Base-by-base conservation (phyloP, 35 echinoderm and acorn worm species). In the Chiridota heheva region DNA sequence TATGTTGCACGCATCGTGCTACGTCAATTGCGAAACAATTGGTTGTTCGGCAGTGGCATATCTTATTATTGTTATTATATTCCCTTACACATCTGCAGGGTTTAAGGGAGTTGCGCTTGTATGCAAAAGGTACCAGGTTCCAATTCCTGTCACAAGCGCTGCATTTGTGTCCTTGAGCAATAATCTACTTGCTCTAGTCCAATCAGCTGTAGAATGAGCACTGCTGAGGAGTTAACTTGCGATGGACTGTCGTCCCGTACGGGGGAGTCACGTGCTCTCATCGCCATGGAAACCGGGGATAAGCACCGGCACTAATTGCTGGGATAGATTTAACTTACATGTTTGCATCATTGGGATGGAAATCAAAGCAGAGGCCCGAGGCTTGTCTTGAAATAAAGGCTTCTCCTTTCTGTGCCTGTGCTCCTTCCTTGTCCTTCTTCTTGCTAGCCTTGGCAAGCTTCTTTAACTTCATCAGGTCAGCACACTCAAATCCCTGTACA, bases 391-490 rank as follows among this genome's bases (percentile, higher is more conserved):
- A 92, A 49, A 98, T 98, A 59, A 98, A 88, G 0, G 87, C 95
- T 36, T 98, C 95, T 40, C 88, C 85, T 69, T 89, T 98, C 32
- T 78, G 75, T 6, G n/a, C 69, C 27, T 91, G 85, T 45, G 86
- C 86, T 30, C 74, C 40, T 3, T 97, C 88, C 44, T 98, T 91
- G 29, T 66, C 68, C 44, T 87, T 56, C 59, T 85, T 88, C 71
- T 86, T 96, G 32, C 40, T 76, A 44, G 87, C 72, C 60, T 86
- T 96, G 60, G 87, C 92, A 31, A 91, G 66, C 73, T 85, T 88
- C 83, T 98, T 98, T 16, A 98, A 41, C 72, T 98, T 98, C 95
- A 98, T 98, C 39, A 98, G 72, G 35, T 98, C 95, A 61, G 89
- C 78, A 85, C 89, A 88, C 72, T 98, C 95, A 86, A 98, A 98